Evolutionary conservation across 2,113 vertebrate species (phyloP).

Genomic region (Anoplopoma fimbria): DNA sequence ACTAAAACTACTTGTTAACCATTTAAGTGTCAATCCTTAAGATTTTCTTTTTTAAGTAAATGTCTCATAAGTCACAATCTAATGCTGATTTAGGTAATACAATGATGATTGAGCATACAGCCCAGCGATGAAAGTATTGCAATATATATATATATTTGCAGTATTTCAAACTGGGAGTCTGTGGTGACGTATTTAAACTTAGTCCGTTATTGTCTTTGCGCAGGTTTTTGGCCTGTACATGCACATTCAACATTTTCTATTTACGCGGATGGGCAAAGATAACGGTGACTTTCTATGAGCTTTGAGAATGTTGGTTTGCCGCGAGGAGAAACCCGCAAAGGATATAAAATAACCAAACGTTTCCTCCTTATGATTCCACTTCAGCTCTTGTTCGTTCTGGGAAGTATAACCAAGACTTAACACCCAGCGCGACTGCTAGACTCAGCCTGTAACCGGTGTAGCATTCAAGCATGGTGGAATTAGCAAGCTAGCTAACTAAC

Average conservation of each 20-base stretch:
- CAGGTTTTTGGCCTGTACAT: too few species aligned
- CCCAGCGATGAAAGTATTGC: not conserved
- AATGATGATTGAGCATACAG: not conserved
- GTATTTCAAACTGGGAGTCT: not conserved
- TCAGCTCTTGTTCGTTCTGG: too few species aligned
- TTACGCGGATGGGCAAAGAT: too few species aligned
- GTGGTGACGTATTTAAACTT: too few species aligned
- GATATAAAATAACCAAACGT: not conserved
- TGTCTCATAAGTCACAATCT: not conserved
- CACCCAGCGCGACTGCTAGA: not conserved
- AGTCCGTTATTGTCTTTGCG: too few species aligned
- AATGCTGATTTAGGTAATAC: not conserved
- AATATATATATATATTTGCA: not conserved
- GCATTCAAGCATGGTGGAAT: not conserved
- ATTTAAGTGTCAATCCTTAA: not conserved
- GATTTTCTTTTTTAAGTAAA: not conserved
- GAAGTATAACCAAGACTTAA: too few species aligned
- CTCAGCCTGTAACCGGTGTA: too few species aligned
- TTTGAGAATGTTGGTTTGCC: too few species aligned
- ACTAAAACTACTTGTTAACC: too few species aligned
- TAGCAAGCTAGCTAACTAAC: not conserved
- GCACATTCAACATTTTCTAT: too few species aligned
- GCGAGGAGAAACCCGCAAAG: too few species aligned
- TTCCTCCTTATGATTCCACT: not conserved
- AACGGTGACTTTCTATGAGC: too few species aligned